Percentiles rank a stretch among this genome's conserved stretches.
Conservation (phyloP, 2,113 vertebrate genomes). For the Leucopsar rothschildi region DNA sequence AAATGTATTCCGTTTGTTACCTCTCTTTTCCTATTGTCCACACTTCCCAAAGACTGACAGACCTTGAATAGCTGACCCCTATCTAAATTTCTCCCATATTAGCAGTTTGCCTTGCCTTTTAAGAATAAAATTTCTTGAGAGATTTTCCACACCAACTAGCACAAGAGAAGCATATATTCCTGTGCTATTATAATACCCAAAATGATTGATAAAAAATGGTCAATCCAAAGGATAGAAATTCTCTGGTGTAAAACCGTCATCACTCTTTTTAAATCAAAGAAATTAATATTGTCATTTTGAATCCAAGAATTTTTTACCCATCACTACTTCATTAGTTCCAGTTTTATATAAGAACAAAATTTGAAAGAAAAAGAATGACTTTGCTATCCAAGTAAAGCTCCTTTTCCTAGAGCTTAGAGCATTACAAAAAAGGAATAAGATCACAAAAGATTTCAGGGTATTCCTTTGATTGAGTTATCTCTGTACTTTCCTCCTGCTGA, state of each 20-base stretch:
- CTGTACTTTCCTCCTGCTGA: not conserved
- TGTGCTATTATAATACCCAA: not conserved
- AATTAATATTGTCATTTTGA: not conserved
- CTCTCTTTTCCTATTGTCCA: not conserved
- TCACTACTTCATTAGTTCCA: not conserved
- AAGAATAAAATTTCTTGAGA: not conserved
- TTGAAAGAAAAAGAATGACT: not conserved
- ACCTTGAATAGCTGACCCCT: not conserved
- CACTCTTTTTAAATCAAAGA: not conserved
- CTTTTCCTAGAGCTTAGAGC: not conserved
- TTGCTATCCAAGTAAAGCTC: not conserved
- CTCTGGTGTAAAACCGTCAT: not conserved
- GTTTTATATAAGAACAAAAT: not conserved
- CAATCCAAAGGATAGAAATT: not conserved
- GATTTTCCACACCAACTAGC: not conserved
- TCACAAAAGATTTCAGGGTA: not conserved
- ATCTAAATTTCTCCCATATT: not conserved
- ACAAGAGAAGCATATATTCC: not conserved
- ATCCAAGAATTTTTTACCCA: not conserved
- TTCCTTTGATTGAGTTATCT: not conserved
- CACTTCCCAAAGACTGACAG: not conserved
- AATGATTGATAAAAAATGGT: not conserved
- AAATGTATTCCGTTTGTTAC: not conserved
- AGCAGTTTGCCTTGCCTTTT: not conserved
- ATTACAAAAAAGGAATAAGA: not conserved